Evolutionary conservation across 2,113 vertebrate species (phyloP).

Genomic region (Tychaedon coryphoeus): DNA sequence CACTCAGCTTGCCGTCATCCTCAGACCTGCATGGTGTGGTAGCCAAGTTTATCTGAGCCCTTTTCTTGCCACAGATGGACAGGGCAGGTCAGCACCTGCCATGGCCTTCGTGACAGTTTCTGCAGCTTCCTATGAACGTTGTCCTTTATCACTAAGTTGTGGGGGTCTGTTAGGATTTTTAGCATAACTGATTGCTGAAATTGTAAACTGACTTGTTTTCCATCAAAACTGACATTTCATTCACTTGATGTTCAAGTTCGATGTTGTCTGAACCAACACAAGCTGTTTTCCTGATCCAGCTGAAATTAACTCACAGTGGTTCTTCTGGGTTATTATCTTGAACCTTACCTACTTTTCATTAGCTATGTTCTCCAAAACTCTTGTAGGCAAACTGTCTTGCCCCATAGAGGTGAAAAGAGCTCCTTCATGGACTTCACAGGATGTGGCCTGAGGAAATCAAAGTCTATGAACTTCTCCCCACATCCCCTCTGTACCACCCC

Average conservation of each 20-base stretch:
- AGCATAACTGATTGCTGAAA: background rate
- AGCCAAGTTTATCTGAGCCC: background rate
- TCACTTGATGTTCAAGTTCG: background rate
- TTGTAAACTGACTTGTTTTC: background rate
- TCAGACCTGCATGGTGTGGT: fast-evolving
- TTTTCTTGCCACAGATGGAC: background rate
- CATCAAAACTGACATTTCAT: background rate
- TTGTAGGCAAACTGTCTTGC: background rate
- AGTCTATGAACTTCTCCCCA: background rate
- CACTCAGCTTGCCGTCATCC: background rate
- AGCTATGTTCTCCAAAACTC: background rate
- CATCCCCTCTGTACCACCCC: background rate
- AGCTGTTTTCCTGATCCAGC: background rate
- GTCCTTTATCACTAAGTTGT: background rate
- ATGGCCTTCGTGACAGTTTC: background rate
- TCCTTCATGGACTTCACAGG: background rate
- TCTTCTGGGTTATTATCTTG: background rate
- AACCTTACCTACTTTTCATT: background rate
- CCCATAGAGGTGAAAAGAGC: background rate
- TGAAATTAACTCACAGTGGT: background rate
- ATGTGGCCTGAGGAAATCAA: background rate
- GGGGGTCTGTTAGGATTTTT: background rate
- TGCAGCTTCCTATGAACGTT: background rate
- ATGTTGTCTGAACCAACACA: background rate
- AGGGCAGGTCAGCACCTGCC: background rate